A percentile compares a stretch with the other conserved stretches of the same genome.
These are phyloP conservation scores for Triplophysa yarkandensis DNA, from an alignment of 2,797 vertebrate genomes.

Conservation along the genomic window DNA sequence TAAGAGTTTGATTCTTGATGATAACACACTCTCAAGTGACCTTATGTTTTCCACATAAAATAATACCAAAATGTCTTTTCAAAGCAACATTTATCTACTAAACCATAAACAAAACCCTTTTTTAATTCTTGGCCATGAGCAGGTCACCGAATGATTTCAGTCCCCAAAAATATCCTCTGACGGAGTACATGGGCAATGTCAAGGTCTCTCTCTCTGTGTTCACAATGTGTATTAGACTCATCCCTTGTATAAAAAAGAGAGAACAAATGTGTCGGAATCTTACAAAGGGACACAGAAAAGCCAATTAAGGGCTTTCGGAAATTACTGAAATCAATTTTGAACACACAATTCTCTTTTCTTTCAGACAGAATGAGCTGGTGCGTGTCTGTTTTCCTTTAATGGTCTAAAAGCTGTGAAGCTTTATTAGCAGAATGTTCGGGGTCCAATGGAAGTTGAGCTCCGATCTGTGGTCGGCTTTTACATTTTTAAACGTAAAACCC, in stretches of 20 bases:
- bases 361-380: not conserved
- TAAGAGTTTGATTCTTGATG: too few relatives aligned
- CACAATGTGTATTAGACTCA: slow-evolving; percentile 29
- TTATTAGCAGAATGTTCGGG: not conserved
- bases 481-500: too few relatives aligned
- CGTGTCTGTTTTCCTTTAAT: slow-evolving; percentile 13
- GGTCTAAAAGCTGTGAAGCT: not conserved
- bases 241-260: slow-evolving; percentile 1
- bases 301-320: not conserved
- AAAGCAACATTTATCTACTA: not conserved
- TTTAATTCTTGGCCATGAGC: not conserved
- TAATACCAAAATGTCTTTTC: not conserved
- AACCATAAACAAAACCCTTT: not conserved
- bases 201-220: slow-evolving; percentile 65
- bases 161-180: slow-evolving; percentile 75
- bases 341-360: not conserved
- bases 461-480: too few relatives aligned
- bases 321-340: slow-evolving; percentile 5
- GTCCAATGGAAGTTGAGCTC: not conserved
- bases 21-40: too few relatives aligned
- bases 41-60: not conserved
- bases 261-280: not conserved
- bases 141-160: slow-evolving; percentile 59
- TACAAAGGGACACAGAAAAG: slow-evolving; percentile 2
- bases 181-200: slow-evolving; percentile 65